Evolutionary conservation across 1,140 invertebrate genomes (phyloP), one percentile per base, ranked within the genome.

Genomic region (Leguminivora glycinivorella): DNA sequence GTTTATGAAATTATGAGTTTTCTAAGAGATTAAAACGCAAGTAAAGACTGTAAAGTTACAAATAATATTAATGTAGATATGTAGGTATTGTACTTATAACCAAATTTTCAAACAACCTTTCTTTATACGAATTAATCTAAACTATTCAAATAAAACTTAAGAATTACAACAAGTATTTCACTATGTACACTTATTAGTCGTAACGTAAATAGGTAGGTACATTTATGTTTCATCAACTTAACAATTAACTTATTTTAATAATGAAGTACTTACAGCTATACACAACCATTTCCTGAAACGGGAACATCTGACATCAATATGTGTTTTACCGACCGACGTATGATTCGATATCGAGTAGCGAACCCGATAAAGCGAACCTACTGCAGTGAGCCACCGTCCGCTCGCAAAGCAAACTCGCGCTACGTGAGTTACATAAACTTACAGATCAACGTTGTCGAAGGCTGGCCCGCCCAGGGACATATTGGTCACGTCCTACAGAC

Each of bases 361-460:
- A 78, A 70, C 72, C 71, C 75, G 75, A 78, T 77, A 71, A 79
- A 29, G 26, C 58, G 58, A 29, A 58, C 58, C 58, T 29, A 29
- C 58, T 63, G 75, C 75, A 76, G 79, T 80, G 77, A 84, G 80
- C 78, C 81, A 86, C 79, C 84, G 80, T 79, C 83, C 83, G 84
- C 84, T 83, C 80, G 80, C 76, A 85, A 79, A 87, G 82, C 83
- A 87, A 87, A 85, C 85, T 87, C 83, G 70, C 47, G 72, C 67
- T 52, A 87, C 84, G 85, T 89, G 84, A 83, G 76, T 69, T 70
- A 85, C 85, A 87, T 89, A 87, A 77, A 79, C 78, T 83, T 74
- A 68, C 72, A 75, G 76, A 81, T 77, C 77, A 74, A 74, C 73
- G 69, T 70, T 70, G 67, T 70, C 75, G 76, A 76, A 81, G 69